Base-by-base conservation (phyloP, 2,888 invertebrate species). In the Desoria tigrina region DNA sequence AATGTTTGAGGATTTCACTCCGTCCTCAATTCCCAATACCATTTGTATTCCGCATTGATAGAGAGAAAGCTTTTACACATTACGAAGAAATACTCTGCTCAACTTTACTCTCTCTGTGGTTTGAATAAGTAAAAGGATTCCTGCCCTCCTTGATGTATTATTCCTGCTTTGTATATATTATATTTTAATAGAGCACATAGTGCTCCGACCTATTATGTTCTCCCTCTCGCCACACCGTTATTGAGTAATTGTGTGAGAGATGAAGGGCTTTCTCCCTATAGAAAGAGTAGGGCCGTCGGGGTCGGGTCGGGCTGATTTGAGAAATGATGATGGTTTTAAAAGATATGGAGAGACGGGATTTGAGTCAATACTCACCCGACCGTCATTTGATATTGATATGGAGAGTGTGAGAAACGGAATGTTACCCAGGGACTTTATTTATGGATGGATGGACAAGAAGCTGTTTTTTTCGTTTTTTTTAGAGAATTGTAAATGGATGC, bases 401-500 rank as follows among this genome's bases (percentile, higher is more conserved):
- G 45, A 23, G 42, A 23, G 45, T 42, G 45, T 21, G 14, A 9
- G 42, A 14, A 45, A 56, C n/a, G 37, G 54, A 49, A n/a, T n/a
- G n/a, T n/a, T n/a, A n/a, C n/a, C n/a, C n/a, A n/a, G n/a, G n/a
- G n/a, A n/a, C n/a, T n/a, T n/a, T n/a, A n/a, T n/a, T 56, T 63
- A 23, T 57, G 50, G 50, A 58, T 50, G 56, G 56, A 32, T 63
- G 63, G 63, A 63, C 63, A 63, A 16, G 50, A 50, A 57, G 23
- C 56, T n/a, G n/a, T n/a, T n/a, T n/a, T n/a, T n/a, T n/a, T n/a
- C n/a, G n/a, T n/a, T n/a, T n/a, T n/a, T n/a, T n/a, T 50, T 49
- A 51, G 51, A 49, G 21, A 32, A 2, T 45, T 26, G 65, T 32
- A 65, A 65, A 65, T 61, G 61, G 65, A 65, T 65, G 65, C 61